Evolutionary conservation across 1,140 invertebrate species (phyloP).

Genomic region (Macrocentrus cingulum): DNA sequence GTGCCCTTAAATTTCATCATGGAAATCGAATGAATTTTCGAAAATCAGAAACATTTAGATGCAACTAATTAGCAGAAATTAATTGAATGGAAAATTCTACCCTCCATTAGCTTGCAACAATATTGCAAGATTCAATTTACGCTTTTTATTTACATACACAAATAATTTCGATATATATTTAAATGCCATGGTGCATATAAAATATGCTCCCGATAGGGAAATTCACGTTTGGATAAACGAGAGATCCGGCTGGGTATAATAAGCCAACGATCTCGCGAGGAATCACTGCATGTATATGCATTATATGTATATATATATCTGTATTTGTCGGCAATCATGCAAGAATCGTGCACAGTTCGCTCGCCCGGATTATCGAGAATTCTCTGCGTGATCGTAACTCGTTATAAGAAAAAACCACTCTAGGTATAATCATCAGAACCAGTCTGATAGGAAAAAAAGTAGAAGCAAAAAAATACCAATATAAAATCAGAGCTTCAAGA

Average conservation of each 20-base stretch:
- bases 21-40: no score
- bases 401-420: slow-evolving; percentile 21
- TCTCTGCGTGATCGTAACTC: slow-evolving; percentile 22
- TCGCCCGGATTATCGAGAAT: slow-evolving; percentile 21
- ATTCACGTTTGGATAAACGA: slow-evolving; percentile 11
- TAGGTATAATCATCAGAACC: slow-evolving; percentile 21
- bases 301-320: no score
- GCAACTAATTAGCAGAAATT: no score
- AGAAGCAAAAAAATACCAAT: background rate
- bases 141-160: no score
- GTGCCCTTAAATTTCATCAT: no score
- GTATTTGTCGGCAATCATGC: slow-evolving; percentile 24
- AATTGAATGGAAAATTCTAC: no score
- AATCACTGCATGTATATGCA: background rate
- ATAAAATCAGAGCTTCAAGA: background rate
- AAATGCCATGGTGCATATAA: background rate
- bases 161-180: slow-evolving; percentile 2
- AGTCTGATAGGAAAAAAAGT: background rate
- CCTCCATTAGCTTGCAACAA: no score
- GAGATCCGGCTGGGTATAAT: slow-evolving; percentile 18
- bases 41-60: no score
- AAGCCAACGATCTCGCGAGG: slow-evolving; percentile 14
- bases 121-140: no score
- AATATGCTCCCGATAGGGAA: background rate
- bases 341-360: slow-evolving; percentile 17